A percentile compares a stretch with the other conserved stretches of the same genome.
phyloP scores from a whole-genome alignment of 2,113 vertebrate genomes.

The Petaurus breviceps region DNA sequence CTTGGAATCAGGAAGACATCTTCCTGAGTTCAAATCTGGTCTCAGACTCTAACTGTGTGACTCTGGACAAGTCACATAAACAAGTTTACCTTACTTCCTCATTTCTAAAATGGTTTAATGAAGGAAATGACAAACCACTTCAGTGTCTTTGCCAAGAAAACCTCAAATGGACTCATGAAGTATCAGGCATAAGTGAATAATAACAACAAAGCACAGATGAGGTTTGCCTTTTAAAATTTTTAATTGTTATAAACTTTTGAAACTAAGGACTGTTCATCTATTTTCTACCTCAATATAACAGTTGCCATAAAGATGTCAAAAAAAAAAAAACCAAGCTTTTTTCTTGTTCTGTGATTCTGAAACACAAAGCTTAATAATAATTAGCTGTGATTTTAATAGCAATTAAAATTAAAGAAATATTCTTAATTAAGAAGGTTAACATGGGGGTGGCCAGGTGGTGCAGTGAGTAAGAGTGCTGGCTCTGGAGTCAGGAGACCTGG shows the following conservation, averaged over 20 bases:
- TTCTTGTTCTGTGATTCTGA: constrained; percentile 61
- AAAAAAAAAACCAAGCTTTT: constrained; percentile 4
- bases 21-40: too few species aligned
- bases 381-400: constrained; percentile 79
- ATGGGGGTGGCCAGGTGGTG: too few species aligned
- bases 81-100: neutral
- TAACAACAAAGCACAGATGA: neutral
- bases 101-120: too few species aligned
- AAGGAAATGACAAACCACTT: too few species aligned
- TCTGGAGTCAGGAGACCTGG: too few species aligned
- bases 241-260: constrained; percentile 52
- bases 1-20: constrained; percentile 32
- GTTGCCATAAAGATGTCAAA: constrained; percentile 53
- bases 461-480: too few species aligned
- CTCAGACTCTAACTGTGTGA: too few species aligned
- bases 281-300: constrained; percentile 41
- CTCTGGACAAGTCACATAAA: neutral
- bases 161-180: too few species aligned
- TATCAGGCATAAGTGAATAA: too few species aligned
- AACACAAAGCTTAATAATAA: constrained; percentile 78
- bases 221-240: constrained; percentile 52
- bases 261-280: constrained; percentile 44
- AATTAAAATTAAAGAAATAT: constrained; percentile 82
- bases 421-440: constrained; percentile 82
- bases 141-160: too few species aligned